A percentile compares a stretch with the other conserved stretches of the same genome.
Evolutionary conservation across 2,888 invertebrate species (phyloP).

Genomic region (Brachyptera risi): DNA sequence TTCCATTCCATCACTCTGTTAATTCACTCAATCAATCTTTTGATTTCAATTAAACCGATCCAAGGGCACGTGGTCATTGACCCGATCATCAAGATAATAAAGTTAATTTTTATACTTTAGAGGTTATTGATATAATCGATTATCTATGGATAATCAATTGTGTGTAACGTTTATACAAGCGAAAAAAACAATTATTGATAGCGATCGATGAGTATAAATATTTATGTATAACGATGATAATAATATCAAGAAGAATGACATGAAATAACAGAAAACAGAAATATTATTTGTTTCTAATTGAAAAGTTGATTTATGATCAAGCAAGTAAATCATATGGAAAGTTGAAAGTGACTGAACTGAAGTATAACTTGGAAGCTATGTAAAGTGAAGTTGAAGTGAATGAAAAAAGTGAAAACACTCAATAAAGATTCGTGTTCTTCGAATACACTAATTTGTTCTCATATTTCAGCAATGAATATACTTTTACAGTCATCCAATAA

Average conservation of each 20-base stretch:
- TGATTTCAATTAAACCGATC: conserved; percentile 7
- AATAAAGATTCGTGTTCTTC: too few species aligned
- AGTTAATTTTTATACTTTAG: not conserved
- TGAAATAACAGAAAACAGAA: not conserved
- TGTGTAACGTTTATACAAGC: not conserved
- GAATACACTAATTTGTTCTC: too few species aligned
- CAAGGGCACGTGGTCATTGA: conserved; percentile 16
- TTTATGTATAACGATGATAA: too few species aligned
- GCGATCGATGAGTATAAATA: not conserved
- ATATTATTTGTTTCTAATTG: conserved; percentile 1
- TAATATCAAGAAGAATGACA: too few species aligned
- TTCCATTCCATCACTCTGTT: too few species aligned
- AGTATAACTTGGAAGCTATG: too few species aligned
- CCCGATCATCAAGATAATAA: not conserved
- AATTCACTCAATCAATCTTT: not conserved
- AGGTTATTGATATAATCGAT: conserved; percentile 11
- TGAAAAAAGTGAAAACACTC: too few species aligned
- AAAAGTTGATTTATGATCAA: conserved; percentile 2
- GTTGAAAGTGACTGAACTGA: too few species aligned
- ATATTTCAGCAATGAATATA: too few species aligned
- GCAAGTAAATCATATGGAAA: too few species aligned
- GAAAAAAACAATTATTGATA: not conserved
- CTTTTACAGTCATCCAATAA: too few species aligned
- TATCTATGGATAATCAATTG: conserved; percentile 15
- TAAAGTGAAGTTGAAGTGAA: too few species aligned